Evolutionary conservation across 2,797 vertebrate species (phyloP).

Genomic region (Melanotaenia nigrans): DNA sequence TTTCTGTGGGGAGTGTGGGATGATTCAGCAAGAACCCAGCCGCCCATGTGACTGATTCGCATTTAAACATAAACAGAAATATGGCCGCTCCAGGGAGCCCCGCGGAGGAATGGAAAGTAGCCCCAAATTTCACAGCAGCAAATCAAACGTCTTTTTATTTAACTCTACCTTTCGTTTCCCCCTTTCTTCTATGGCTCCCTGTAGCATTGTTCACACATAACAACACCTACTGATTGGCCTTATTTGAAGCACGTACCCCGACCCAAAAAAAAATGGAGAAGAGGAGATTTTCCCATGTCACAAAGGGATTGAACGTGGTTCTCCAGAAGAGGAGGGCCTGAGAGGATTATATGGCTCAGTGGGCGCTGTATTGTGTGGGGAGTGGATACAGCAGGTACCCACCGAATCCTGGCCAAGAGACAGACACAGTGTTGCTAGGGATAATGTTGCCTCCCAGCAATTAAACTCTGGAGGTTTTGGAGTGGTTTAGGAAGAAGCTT

Average conservation of each 20-base stretch:
- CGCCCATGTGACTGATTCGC: conserved; percentile 67
- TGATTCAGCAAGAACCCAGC: conserved; percentile 69
- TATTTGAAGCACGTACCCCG: conserved; percentile 66
- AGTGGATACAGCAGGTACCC: conserved; percentile 77
- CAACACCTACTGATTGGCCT: conserved; percentile 66
- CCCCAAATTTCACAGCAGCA: conserved; percentile 60
- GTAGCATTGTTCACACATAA: conserved; percentile 57
- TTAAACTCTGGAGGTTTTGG: conserved; percentile 76
- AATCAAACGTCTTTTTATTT: conserved; percentile 67
- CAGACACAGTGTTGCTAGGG: conserved; percentile 67
- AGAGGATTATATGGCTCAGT: conserved; percentile 81
- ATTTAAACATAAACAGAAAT: conserved; percentile 67
- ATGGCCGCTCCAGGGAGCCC: conserved; percentile 59
- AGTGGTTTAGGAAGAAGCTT: conserved; percentile 73
- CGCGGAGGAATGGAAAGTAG: conserved; percentile 52
- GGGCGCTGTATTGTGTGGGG: conserved; percentile 71
- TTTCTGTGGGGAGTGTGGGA: conserved; percentile 46
- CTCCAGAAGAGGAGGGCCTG: conserved; percentile 74
- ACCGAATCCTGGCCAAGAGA: conserved; percentile 67
- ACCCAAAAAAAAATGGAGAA: conserved; percentile 50
- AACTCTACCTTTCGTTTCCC: conserved; percentile 49
- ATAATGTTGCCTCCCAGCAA: conserved; percentile 75
- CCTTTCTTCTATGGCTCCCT: conserved; percentile 30
- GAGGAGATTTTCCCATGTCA: conserved; percentile 70
- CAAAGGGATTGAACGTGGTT: conserved; percentile 68